Base-by-base conservation (phyloP, 2,888 invertebrate species). In the Lobophora halterata region DNA sequence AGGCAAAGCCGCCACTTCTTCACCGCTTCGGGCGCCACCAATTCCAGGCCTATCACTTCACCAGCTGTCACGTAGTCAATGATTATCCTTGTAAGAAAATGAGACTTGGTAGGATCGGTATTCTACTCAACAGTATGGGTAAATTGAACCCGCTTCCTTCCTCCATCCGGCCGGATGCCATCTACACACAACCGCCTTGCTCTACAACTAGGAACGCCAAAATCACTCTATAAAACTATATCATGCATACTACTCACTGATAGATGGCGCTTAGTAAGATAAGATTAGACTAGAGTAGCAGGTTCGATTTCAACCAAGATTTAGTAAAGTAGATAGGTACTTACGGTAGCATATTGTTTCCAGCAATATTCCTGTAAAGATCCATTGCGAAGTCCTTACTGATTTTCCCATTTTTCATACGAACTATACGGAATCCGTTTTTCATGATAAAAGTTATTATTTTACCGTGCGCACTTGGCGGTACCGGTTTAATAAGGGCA, bases 401-500 rank as follows among this genome's bases (percentile, higher is more conserved):
- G 25, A 97, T 71, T 58, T 81, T 89, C 2, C 92, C 91, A 92
- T 95, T 95, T 65, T 92, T 91, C 62, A 95, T 89, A 52, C 92
- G 91, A 10, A 91, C 90, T 39, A 97, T 88, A 27, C 82, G 89
- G 57, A 92, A 92, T 23, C 90, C 89, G 34, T 89, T 88, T 20
- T 90, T 83, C 61, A 90, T 89, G 5, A 97, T 91, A 10, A 88
- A 83, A 32, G 91, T 91, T 11, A 97, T 75, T 37, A 97, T 92
- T 64, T 92, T 91, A 0, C 97, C 96, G 57, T 95, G 88, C 64
- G 91, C 89, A 35, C 89, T 83, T 13, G 93, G 79, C 5, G 91
- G 90, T 35, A 91, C 90, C 6, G 95, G 94, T 76, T 95, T 96
- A 19, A 97, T 88, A 37, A 97, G 70, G 5, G 92, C 93, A 69